Conservation (phyloP, 2,888 invertebrate species). For the Phalera bucephala region DNA sequence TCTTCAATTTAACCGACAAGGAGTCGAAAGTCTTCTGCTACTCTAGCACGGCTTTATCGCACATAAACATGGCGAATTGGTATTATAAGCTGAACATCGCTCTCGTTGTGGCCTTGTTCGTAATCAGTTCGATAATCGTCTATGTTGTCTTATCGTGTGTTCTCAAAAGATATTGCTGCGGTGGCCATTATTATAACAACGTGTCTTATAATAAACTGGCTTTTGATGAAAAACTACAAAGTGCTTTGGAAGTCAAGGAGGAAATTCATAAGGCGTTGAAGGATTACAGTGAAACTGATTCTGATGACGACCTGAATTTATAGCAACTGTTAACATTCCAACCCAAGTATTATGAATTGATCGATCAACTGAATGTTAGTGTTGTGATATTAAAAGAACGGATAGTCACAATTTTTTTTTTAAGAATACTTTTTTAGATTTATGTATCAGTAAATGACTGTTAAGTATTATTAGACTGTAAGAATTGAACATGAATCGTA, state of each 20-base stretch:
- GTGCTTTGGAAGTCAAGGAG: conserved; percentile 65
- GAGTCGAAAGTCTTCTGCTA: conserved; percentile 77
- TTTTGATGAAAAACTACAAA: conserved; percentile 64
- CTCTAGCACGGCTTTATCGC: conserved; percentile 66
- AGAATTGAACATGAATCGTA: conserved; percentile 28
- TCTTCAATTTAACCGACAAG: conserved; percentile 65
- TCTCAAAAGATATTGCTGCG: conserved; percentile 50
- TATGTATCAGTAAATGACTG: conserved; percentile 7
- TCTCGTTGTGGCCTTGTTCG: conserved; percentile 57
- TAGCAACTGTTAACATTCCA: conserved; percentile 56
- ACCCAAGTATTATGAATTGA: conserved; percentile 53
- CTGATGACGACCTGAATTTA: conserved; percentile 70
- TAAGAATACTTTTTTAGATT: too few species aligned
- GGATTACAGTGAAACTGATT: conserved; percentile 66
- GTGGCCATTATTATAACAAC: conserved; percentile 58
- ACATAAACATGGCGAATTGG: conserved; percentile 69
- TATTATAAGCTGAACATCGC: conserved; percentile 70
- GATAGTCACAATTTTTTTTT: conserved; percentile 56
- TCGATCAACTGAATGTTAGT: conserved; percentile 41
- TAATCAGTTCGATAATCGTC: conserved; percentile 48
- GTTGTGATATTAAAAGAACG: conserved; percentile 55
- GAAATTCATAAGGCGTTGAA: conserved; percentile 70
- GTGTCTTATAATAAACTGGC: conserved; percentile 69
- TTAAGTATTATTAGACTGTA: conserved; percentile 15
- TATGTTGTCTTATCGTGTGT: conserved; percentile 52